phyloP scores from a whole-genome alignment of 2,797 vertebrate species.

The Macropus fuliginosus region DNA sequence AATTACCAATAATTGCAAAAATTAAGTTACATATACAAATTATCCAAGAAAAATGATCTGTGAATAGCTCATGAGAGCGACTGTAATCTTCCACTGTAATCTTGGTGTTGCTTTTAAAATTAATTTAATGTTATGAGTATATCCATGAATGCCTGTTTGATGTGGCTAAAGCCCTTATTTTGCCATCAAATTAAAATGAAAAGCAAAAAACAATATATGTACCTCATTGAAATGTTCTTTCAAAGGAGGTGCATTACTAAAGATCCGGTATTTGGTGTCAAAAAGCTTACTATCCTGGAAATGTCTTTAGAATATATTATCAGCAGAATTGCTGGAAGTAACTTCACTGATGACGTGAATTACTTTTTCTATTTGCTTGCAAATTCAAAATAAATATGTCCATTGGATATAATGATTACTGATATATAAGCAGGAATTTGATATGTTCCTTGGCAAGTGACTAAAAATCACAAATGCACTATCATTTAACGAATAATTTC shows the following conservation, averaged over 20 bases:
- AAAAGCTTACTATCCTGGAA: conserved; percentile 15
- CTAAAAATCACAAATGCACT: not conserved
- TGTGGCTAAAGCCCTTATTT: not conserved
- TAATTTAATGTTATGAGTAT: not conserved
- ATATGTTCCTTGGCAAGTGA: conserved; percentile 2
- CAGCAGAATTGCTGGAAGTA: not conserved
- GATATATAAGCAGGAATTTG: not conserved
- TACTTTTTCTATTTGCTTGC: conserved; percentile 29
- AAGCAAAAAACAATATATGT: not conserved
- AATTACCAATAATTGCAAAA: not conserved
- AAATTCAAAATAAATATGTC: conserved; percentile 16
- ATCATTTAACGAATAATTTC: not conserved
- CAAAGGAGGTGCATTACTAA: not conserved
- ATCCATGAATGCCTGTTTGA: not conserved
- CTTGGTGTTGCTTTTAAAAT: not conserved
- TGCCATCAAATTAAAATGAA: not conserved
- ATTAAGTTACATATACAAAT: not conserved
- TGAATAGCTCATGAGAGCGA: not conserved
- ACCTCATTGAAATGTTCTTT: conserved; percentile 11
- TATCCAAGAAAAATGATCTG: not conserved
- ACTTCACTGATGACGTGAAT: not conserved
- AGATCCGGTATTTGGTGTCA: not conserved
- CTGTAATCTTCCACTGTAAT: not conserved
- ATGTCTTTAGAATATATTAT: conserved; percentile 25
- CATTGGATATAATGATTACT: conserved; percentile 15